Evolutionary conservation across 2,797 vertebrate genomes (phyloP).

Genomic region (Sphaeramia orbicularis): DNA sequence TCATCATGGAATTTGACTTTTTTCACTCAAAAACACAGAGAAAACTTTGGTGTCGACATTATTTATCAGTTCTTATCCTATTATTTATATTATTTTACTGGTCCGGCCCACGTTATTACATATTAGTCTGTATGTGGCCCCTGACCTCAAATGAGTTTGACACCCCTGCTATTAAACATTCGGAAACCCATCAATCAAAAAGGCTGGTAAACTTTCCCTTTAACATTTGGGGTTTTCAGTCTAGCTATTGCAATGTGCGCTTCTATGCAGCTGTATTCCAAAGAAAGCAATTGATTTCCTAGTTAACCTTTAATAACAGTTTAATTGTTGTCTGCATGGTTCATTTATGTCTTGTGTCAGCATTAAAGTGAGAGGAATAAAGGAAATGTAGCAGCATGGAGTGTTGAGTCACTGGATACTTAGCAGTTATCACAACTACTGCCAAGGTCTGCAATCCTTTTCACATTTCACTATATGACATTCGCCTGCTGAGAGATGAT

Average conservation of each 20-base stretch:
- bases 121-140: no score
- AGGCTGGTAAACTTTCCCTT: background rate
- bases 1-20: no score
- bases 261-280: constrained; percentile 7
- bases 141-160: no score
- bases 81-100: no score
- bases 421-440: constrained; percentile 31
- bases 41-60: no score
- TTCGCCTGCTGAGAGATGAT: constrained; percentile 60
- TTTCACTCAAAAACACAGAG: no score
- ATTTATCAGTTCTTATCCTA: no score
- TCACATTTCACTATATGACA: constrained; percentile 65
- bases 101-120: no score
- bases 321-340: constrained; percentile 6
- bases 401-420: constrained; percentile 35
- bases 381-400: constrained; percentile 19
- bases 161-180: constrained; percentile 13
- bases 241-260: background rate
- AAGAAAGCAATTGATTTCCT: constrained; percentile 15
- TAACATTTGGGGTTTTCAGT: background rate
- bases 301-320: constrained; percentile 30
- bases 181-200: constrained; percentile 4
- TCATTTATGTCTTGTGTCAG: constrained; percentile 26
- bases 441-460: constrained; percentile 55
- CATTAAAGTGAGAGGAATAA: constrained; percentile 2